Percentiles rank a stretch among this genome's conserved stretches.
Evolutionary conservation across 2,113 vertebrate species (phyloP).

Genomic region (Rhineura floridana): DNA sequence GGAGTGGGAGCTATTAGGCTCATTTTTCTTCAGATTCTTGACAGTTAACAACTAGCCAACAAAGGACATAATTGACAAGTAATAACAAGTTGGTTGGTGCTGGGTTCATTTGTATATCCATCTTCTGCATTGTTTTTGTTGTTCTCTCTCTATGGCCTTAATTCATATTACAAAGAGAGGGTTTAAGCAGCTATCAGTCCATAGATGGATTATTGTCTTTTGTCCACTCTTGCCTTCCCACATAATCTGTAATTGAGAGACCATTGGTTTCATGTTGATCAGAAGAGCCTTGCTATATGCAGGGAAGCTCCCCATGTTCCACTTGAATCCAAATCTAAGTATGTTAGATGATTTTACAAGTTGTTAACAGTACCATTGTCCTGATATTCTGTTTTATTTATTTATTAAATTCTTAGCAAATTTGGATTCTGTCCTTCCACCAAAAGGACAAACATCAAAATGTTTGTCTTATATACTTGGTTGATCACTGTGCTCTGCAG

Average conservation of each 20-base stretch:
- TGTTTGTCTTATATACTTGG: no score
- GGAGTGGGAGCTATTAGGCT: not conserved
- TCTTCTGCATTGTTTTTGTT: not conserved
- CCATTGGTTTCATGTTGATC: not conserved
- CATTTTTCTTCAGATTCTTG: not conserved
- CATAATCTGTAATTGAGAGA: not conserved
- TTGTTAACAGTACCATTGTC: fast-evolving
- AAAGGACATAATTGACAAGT: no score
- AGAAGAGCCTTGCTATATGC: no score
- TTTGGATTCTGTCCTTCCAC: no score
- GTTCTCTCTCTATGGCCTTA: not conserved
- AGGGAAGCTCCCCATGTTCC: no score
- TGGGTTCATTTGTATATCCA: not conserved
- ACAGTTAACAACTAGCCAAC: no score
- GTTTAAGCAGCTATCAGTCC: not conserved
- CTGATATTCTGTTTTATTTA: not conserved
- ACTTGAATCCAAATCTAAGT: fast-evolving
- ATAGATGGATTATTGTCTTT: not conserved
- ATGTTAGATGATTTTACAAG: conserved; percentile 1
- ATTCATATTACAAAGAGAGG: not conserved
- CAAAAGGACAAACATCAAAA: no score
- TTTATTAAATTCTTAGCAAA: no score
- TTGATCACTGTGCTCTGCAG: no score
- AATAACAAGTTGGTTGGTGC: not conserved
- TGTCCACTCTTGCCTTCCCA: not conserved